Percentiles rank a stretch among this genome's conserved stretches.
Evolutionary conservation across 2,797 vertebrate genomes (phyloP).

Genomic region (Pipistrellus pipistrellus): DNA sequence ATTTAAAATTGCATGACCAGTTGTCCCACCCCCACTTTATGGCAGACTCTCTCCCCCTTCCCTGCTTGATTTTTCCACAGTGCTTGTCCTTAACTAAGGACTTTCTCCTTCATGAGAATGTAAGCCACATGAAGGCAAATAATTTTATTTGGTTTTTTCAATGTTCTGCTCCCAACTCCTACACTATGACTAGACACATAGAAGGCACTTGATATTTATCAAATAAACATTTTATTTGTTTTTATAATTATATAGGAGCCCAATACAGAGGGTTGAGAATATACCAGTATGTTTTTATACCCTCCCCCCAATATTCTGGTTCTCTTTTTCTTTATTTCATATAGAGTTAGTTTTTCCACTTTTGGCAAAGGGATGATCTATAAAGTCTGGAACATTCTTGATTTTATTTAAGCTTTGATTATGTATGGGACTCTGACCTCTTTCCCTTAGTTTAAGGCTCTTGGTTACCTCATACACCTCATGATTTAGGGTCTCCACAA

Average conservation of each 20-base stretch:
- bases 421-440: neutral
- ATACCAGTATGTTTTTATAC: neutral
- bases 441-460: neutral
- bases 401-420: constrained; percentile 11
- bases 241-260: neutral
- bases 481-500: constrained; percentile 94
- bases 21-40: neutral
- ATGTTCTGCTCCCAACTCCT: constrained; percentile 5
- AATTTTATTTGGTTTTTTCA: constrained; percentile 21
- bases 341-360: neutral
- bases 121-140: neutral
- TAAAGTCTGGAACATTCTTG: neutral
- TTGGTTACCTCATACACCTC: constrained; percentile 91
- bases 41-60: neutral
- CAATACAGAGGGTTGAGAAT: neutral
- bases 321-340: constrained; percentile 45
- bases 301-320: neutral
- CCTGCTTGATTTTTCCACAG: neutral
- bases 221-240: constrained; percentile 30
- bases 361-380: neutral
- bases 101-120: constrained; percentile 45
- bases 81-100: neutral
- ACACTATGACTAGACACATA: constrained; percentile 16
- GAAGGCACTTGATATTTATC: neutral
- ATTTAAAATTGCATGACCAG: constrained; percentile 9